Percentiles rank a stretch among this genome's conserved stretches.
These are phyloP conservation scores for Dicentrarchus labrax DNA, from an alignment of 2,113 vertebrate species.

Conservation along the genomic window DNA sequence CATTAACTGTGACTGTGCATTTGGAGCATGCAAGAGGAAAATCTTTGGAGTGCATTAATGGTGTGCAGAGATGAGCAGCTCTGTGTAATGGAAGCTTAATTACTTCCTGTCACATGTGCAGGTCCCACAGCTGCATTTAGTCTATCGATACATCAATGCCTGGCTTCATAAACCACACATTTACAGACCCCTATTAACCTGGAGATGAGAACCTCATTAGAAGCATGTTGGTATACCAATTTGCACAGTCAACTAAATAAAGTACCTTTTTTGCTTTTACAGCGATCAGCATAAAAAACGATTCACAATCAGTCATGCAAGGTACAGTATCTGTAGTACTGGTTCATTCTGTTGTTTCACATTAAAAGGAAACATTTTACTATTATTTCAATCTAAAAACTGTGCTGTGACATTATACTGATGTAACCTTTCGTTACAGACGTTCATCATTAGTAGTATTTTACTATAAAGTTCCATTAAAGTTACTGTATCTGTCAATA, in stretches of 20 bases:
- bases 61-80: constrained; percentile 46
- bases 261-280: constrained; percentile 32
- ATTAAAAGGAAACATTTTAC: neutral
- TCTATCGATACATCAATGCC: constrained; percentile 19
- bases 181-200: constrained; percentile 28
- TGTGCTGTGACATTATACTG: neutral
- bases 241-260: constrained; percentile 15
- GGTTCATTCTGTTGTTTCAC: neutral
- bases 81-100: constrained; percentile 68
- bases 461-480: constrained; percentile 15
- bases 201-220: constrained; percentile 25
- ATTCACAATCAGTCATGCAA: neutral
- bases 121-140: constrained; percentile 46
- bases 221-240: constrained; percentile 17
- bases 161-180: constrained; percentile 50
- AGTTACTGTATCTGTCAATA: constrained; percentile 7
- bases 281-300: constrained; percentile 3
- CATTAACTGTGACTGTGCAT: constrained; percentile 47
- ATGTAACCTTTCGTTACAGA: neutral
- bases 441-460: neutral
- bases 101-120: constrained; percentile 68
- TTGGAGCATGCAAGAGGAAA: constrained; percentile 23
- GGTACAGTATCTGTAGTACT: neutral
- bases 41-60: constrained; percentile 57
- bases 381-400: neutral